Evolutionary conservation across 2,113 vertebrate genomes (phyloP).

Genomic region (Indicator indicator): DNA sequence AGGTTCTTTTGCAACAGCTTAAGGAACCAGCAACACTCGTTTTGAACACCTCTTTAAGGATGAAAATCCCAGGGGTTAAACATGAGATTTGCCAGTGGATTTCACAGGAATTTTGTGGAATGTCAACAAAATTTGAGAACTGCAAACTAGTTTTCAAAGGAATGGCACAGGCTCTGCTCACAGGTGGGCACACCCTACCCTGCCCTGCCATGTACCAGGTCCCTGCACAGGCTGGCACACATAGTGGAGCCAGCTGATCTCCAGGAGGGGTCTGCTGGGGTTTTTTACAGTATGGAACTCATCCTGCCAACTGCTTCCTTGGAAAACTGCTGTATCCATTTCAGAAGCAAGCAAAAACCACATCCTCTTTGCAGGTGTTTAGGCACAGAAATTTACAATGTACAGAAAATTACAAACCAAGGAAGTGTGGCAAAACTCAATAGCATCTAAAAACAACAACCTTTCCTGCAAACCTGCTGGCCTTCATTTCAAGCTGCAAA

Average conservation of each 20-base stretch:
- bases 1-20: neutral
- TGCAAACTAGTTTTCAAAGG: neutral
- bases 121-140: neutral
- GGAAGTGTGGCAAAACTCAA: neutral
- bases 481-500: neutral
- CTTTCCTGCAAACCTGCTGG: neutral
- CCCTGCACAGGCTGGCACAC: neutral
- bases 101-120: neutral
- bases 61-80: neutral
- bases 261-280: neutral
- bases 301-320: neutral
- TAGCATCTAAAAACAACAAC: neutral
- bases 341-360: neutral
- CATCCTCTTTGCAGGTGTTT: neutral
- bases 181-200: neutral
- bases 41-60: neutral
- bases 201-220: accelerated
- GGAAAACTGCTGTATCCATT: neutral
- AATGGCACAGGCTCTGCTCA: neutral
- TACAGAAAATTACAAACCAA: neutral
- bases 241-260: neutral
- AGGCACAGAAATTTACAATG: neutral
- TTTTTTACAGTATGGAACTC: neutral
- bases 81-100: neutral
- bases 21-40: neutral